A percentile compares a stretch with the other conserved stretches of the same genome.
These are phyloP conservation scores for Mustelus asterias DNA, from an alignment of 2,113 vertebrate species.

Conservation along the genomic window DNA sequence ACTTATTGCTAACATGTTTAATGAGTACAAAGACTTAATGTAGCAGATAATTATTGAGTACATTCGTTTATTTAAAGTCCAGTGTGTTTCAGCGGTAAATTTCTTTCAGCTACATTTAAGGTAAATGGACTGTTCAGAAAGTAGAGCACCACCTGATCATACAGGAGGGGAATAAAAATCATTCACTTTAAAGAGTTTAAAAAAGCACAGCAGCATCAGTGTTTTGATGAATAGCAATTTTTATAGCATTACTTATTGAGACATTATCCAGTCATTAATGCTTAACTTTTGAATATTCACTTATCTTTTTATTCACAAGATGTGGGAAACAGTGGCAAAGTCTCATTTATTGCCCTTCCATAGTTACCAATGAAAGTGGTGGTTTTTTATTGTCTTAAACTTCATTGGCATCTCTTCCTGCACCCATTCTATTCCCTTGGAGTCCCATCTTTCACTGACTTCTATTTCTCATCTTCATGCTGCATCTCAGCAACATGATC, in stretches of 20 bases:
- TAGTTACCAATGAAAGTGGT: neutral
- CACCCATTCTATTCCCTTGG: neutral
- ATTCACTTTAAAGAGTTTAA: conserved; percentile 17
- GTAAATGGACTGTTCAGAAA: conserved; percentile 33
- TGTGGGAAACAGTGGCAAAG: too few species aligned
- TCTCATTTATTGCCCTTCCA: neutral
- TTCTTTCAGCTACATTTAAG: neutral
- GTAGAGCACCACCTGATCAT: conserved; percentile 9
- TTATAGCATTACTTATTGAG: neutral
- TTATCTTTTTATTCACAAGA: neutral
- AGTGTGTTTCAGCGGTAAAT: conserved; percentile 17
- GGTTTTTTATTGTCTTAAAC: neutral
- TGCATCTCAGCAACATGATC: neutral
- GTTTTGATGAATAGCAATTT: neutral
- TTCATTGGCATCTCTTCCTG: neutral
- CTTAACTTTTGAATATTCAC: neutral
- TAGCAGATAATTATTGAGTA: conserved; percentile 31
- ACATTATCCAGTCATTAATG: neutral
- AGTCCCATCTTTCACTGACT: neutral
- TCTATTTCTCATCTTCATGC: neutral
- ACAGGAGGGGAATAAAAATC: neutral
- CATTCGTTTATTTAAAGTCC: conserved; percentile 31
- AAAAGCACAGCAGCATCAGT: neutral
- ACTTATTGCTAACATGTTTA: neutral
- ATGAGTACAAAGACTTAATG: conserved; percentile 20